These are phyloP conservation scores for Barypeithes pellucidus DNA, from an alignment of 2,888 invertebrate species.

Conservation along the genomic window DNA sequence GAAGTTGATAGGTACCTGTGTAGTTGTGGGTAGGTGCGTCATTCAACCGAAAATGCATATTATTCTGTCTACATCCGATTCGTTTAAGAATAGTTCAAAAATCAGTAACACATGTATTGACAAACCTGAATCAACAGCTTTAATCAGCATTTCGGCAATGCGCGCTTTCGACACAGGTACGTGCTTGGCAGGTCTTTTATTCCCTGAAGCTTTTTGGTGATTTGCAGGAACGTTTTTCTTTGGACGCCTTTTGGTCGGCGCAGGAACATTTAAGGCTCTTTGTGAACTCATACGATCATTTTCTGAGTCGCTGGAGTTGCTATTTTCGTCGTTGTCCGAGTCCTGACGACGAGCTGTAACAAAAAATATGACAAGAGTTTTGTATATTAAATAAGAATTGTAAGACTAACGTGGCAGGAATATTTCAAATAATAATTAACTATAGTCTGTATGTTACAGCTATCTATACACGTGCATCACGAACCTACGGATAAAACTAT, in stretches of 20 bases:
- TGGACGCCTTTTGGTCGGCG: slow-evolving; percentile 14
- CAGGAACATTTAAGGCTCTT: not conserved
- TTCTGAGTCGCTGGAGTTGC: not conserved
- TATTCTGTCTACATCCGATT: no score
- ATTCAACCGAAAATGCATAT: no score
- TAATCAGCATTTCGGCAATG: slow-evolving; percentile 47
- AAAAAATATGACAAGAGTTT: no score
- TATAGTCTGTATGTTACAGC: no score
- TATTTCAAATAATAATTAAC: no score
- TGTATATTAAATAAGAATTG: no score
- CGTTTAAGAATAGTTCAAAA: no score
- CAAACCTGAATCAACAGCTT: slow-evolving; percentile 52
- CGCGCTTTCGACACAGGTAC: slow-evolving; percentile 36
- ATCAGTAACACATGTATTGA: not conserved
- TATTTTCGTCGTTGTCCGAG: not conserved
- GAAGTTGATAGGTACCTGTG: no score
- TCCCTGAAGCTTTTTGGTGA: slow-evolving; percentile 35
- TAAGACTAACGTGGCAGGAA: no score
- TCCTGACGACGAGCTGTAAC: slow-evolving; percentile 12
- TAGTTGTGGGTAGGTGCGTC: no score
- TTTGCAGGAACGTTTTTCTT: slow-evolving; percentile 19
- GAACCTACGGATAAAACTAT: no score
- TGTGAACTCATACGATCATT: not conserved
- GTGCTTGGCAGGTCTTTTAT: slow-evolving; percentile 18
- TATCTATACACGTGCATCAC: no score